Percentiles rank a stretch among this genome's conserved stretches.
Conservation (phyloP, 2,888 invertebrate species). For the Sinopyrophorus schimmeli region DNA sequence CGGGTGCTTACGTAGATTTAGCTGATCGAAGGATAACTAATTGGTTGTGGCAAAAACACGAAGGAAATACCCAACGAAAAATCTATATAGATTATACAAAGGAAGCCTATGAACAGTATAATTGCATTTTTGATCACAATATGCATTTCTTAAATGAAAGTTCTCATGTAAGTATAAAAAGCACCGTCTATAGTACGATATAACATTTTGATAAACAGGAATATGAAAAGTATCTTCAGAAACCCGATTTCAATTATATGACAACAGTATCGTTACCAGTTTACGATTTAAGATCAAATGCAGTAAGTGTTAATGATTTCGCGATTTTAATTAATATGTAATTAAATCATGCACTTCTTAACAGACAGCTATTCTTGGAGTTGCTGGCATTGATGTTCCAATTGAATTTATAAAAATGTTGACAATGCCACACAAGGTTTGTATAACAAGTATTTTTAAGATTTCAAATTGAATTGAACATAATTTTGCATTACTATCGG, state of each 20-base stretch:
- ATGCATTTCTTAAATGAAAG: slow-evolving; percentile 22
- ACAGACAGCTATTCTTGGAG: slow-evolving; percentile 89
- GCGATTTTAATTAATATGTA: slow-evolving; percentile 1
- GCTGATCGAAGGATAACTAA: slow-evolving; percentile 89
- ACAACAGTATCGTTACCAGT: slow-evolving; percentile 93
- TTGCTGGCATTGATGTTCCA: slow-evolving; percentile 95
- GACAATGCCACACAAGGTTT: slow-evolving; percentile 83
- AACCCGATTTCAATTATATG: slow-evolving; percentile 75
- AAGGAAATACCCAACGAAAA: slow-evolving; percentile 77
- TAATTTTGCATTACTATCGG: no score
- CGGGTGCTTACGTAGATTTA: slow-evolving; percentile 93
- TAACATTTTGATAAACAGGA: no score
- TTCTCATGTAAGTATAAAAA: slow-evolving; percentile 34
- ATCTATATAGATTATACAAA: slow-evolving; percentile 54
- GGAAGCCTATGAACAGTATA: slow-evolving; percentile 22
- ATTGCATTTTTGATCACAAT: slow-evolving; percentile 15
- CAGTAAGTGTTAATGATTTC: slow-evolving; percentile 62
- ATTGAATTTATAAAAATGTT: slow-evolving; percentile 85
- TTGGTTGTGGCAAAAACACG: slow-evolving; percentile 85
- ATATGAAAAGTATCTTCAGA: slow-evolving; percentile 62
- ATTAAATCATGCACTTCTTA: slow-evolving; percentile 44
- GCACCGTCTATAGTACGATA: no score
- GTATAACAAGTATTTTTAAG: slow-evolving; percentile 37
- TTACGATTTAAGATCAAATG: slow-evolving; percentile 79
- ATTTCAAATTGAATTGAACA: no score